Evolutionary conservation across 2,888 invertebrate species (phyloP).

Genomic region (Hybos culiciformis): DNA sequence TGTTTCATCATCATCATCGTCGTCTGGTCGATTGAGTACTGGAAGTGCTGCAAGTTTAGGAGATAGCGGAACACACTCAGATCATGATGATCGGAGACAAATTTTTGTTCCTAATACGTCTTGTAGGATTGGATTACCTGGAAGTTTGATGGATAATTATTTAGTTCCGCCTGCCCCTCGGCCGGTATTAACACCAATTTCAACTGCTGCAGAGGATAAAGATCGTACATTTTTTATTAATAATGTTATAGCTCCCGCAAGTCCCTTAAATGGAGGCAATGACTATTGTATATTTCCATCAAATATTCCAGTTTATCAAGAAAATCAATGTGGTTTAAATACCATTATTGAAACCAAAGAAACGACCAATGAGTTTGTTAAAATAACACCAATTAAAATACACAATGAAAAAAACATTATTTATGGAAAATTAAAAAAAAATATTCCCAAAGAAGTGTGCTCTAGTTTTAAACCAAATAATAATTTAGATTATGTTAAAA

Average conservation of each 20-base stretch:
- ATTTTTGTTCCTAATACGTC: conserved; percentile 16
- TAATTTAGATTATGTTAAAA: conserved; percentile 5
- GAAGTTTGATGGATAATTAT: conserved; percentile 42
- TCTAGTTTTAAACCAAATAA: conserved; percentile 24
- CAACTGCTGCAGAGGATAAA: conserved; percentile 32
- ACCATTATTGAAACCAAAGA: conserved; percentile 35
- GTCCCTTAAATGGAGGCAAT: conserved; percentile 24
- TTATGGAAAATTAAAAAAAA: conserved; percentile 30
- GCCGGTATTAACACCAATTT: conserved; percentile 34
- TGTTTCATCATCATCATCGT: conserved; percentile 52
- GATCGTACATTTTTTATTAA: conserved; percentile 29
- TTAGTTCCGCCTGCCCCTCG: conserved; percentile 50
- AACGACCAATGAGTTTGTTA: conserved; percentile 20
- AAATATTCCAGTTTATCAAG: conserved; percentile 29
- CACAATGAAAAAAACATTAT: conserved; percentile 29
- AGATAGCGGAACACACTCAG: conserved; percentile 75
- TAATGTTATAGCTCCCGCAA: conserved; percentile 28
- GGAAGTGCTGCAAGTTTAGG: conserved; percentile 65
- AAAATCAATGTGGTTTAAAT: conserved; percentile 29
- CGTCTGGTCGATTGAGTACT: conserved; percentile 61
- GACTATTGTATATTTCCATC: conserved; percentile 36
- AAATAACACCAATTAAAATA: conserved; percentile 32
- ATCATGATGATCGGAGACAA: conserved; percentile 54
- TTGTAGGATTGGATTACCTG: conserved; percentile 29
- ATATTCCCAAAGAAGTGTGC: conserved; percentile 21